Conservation (phyloP, 2,113 vertebrate species). For the Strigops habroptila region DNA sequence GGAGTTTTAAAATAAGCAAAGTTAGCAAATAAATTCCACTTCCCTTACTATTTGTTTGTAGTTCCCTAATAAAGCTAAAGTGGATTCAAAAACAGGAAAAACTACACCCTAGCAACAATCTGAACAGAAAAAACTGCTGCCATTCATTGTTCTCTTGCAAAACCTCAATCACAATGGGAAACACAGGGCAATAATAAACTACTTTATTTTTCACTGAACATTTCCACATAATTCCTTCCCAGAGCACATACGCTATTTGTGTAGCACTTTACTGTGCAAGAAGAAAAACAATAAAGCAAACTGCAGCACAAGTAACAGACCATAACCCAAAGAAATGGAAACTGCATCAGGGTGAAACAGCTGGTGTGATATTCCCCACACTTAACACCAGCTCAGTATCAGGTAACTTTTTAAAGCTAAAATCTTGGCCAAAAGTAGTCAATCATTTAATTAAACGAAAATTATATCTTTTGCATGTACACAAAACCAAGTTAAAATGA, state of each 20-base stretch:
- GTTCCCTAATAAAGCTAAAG: not conserved
- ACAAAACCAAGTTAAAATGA: not conserved
- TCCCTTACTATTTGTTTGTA: not conserved
- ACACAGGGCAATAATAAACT: not conserved
- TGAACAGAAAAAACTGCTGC: not conserved
- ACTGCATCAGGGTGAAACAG: not conserved
- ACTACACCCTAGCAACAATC: not conserved
- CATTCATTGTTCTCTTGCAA: not conserved
- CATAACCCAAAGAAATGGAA: not conserved
- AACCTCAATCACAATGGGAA: not conserved
- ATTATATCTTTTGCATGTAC: not conserved
- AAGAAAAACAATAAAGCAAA: not conserved
- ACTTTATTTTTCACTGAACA: not conserved
- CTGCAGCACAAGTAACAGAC: not conserved
- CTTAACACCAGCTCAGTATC: not conserved
- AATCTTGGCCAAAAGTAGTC: not conserved
- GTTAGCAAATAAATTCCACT: not conserved
- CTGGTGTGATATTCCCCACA: not conserved
- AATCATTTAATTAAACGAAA: not conserved
- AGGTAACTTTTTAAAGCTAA: not conserved
- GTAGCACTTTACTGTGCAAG: not conserved
- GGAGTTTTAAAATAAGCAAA: slow-evolving; percentile 11
- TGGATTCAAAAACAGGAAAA: not conserved
- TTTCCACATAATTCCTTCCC: not conserved
- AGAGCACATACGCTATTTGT: not conserved